phyloP scores from a whole-genome alignment of 2,888 invertebrate genomes.

The Agriotes lineatus region DNA sequence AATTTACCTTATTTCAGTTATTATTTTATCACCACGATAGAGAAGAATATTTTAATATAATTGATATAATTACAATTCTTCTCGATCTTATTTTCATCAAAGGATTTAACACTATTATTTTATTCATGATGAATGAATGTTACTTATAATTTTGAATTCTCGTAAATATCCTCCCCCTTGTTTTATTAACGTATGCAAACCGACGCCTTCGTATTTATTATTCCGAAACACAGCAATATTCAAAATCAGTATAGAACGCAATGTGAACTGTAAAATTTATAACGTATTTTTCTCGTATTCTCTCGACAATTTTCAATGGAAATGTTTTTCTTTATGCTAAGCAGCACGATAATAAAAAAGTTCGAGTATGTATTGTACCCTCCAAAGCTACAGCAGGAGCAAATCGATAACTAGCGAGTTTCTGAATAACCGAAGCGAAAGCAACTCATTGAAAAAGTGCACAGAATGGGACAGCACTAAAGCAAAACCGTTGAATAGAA shows the following conservation, averaged over 20 bases:
- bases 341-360: constrained; percentile 28
- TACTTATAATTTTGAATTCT: background rate
- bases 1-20: too few species aligned
- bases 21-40: too few species aligned
- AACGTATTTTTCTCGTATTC: background rate
- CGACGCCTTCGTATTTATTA: background rate
- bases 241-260: background rate
- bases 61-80: too few species aligned
- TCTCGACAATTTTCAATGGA: constrained; percentile 17
- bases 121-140: background rate
- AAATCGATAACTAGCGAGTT: constrained; percentile 31
- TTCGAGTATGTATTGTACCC: constrained; percentile 25
- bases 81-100: too few species aligned
- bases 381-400: constrained; percentile 28
- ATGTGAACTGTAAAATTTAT: constrained; percentile 6
- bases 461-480: background rate
- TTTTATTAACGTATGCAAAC: background rate
- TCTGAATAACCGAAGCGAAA: constrained; percentile 22
- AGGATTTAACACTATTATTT: too few species aligned
- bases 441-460: constrained; percentile 17
- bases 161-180: background rate
- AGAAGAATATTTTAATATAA: too few species aligned
- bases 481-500: background rate
- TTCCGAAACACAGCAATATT: background rate
- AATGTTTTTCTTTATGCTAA: constrained; percentile 29